These are phyloP conservation scores for Drosophila borborema DNA, from an alignment of 2,888 invertebrate species.

Conservation along the genomic window DNA sequence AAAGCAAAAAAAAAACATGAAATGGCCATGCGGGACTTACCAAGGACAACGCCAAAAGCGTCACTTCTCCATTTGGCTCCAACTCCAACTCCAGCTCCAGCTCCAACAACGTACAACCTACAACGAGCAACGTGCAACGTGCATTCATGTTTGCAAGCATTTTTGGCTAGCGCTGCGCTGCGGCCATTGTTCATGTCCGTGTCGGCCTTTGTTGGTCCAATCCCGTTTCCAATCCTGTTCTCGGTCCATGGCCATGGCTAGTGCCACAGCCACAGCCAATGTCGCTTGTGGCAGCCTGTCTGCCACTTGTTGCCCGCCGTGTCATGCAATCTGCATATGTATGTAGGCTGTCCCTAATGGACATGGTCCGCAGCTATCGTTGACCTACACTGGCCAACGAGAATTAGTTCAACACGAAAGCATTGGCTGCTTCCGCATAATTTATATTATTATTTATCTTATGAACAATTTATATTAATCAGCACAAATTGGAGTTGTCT, in stretches of 20 bases:
- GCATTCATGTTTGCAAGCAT: constrained; percentile 67
- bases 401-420: neutral
- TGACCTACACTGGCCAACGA: constrained; percentile 27
- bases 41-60: constrained; percentile 57
- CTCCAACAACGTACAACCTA: constrained; percentile 43
- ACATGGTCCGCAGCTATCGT: constrained; percentile 7
- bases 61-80: constrained; percentile 10
- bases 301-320: constrained; percentile 52
- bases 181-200: constrained; percentile 50
- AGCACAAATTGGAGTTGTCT: no score
- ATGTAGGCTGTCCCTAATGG: constrained; percentile 25
- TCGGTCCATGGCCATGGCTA: constrained; percentile 32
- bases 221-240: constrained; percentile 6
- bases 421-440: no score
- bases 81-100: constrained; percentile 29
- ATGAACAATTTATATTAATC: no score
- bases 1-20: constrained; percentile 2
- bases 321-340: constrained; percentile 56
- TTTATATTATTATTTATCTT: no score
- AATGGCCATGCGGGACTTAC: constrained; percentile 41
- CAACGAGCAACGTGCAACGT: constrained; percentile 27
- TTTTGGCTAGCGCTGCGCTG: constrained; percentile 54
- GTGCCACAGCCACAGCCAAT: constrained; percentile 3
- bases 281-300: constrained; percentile 1
- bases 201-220: constrained; percentile 43